These are phyloP conservation scores for Villa cingulata DNA, from an alignment of 2,888 invertebrate species.

Conservation along the genomic window DNA sequence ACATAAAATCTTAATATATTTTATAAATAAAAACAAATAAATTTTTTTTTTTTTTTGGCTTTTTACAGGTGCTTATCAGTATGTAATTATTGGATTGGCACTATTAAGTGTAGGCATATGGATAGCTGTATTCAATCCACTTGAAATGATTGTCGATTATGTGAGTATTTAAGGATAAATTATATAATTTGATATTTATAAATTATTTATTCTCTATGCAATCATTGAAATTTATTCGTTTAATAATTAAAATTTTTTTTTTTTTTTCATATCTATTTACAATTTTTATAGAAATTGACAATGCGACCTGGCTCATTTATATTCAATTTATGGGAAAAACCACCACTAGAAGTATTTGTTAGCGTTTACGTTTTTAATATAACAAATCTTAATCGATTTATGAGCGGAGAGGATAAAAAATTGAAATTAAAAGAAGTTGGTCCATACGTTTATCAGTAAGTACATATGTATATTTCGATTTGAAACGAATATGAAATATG, in stretches of 20 bases:
- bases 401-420: constrained; percentile 48
- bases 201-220: not conserved
- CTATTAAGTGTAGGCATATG: constrained; percentile 24
- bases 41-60: not conserved
- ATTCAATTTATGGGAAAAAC: constrained; percentile 47
- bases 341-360: constrained; percentile 51
- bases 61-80: constrained; percentile 25
- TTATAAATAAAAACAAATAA: no score
- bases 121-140: constrained; percentile 25
- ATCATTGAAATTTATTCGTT: not conserved
- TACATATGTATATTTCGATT: constrained; percentile 16
- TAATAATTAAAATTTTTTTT: no score
- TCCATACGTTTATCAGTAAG: constrained; percentile 71
- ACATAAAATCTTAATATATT: not conserved
- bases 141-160: constrained; percentile 25
- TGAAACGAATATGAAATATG: no score
- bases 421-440: constrained; percentile 59
- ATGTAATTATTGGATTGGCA: constrained; percentile 25
- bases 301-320: constrained; percentile 44
- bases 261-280: not conserved
- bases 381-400: constrained; percentile 59
- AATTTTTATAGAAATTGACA: constrained; percentile 24
- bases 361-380: constrained; percentile 63
- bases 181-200: no score
- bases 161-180: no score